Evolutionary conservation across 2,113 vertebrate species (phyloP), one percentile per base, ranked within the genome.

Genomic region (Dasyurus viverrinus): DNA sequence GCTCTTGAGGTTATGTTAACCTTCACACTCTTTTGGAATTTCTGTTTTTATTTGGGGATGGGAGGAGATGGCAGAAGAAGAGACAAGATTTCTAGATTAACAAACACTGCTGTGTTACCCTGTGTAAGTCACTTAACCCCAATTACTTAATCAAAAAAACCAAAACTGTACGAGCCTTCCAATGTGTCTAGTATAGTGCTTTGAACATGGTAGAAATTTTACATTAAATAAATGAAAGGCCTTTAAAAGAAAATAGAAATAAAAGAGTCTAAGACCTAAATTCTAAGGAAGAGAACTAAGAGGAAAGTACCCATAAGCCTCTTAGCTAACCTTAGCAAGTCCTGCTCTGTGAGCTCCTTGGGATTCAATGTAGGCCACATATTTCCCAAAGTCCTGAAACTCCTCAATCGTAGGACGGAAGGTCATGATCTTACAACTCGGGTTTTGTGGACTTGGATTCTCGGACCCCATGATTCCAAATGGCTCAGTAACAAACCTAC

Each of bases 341-440:
- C 99, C 99, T 0, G 99, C 99, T 0, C 99, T 98, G 97, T 99
- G 99, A 91, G 99, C 99, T 84, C 99, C 99, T 96, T 99, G 99
- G 0, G 99, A 99, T 95, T 99, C 99, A n/a, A 99, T 99, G 97
- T 99, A 99, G 47, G 99, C 99, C 2, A 99, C 97, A 22, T 99
- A 99, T 91, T 99, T 99, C 8, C 98, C 99, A 25, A 99, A 99
- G 96, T 99, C 99, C 48, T 99, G 99, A 92, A 99, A 99, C 92
- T 99, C 99, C 76, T 99, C 99, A 95, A 99, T 98, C 12, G 99
- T 99, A 36, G 99, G 99, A 11, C 99, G 98, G 91, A 99, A 99
- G 0, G 99, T 99, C 99, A 99, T 99, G 98, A 99, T 99, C 98
- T 99, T 99, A 94, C 99, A 99, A 97, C 99, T 98, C 0, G 99